These are phyloP conservation scores for Poecilobothrus nobilitatus DNA, from an alignment of 2,888 invertebrate species.

Conservation along the genomic window DNA sequence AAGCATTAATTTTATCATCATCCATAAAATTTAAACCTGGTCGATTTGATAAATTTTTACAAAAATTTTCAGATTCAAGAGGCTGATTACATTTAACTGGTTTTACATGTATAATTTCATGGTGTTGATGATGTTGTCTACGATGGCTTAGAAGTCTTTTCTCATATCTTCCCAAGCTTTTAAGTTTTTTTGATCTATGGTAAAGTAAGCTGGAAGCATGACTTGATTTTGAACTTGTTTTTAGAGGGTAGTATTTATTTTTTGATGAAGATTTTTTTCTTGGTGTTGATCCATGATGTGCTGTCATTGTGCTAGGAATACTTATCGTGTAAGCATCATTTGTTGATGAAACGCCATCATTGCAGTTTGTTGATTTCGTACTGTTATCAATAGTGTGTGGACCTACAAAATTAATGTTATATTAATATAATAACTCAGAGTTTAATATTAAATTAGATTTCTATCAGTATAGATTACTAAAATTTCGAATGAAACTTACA, in stretches of 20 bases:
- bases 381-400: not conserved
- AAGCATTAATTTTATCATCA: slow-evolving; percentile 2
- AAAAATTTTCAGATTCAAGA: not conserved
- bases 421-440: not conserved
- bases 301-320: not conserved
- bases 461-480: too few species aligned
- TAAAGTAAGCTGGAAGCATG: not conserved
- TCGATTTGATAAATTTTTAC: not conserved
- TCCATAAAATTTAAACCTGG: not conserved
- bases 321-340: not conserved
- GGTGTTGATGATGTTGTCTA: not conserved
- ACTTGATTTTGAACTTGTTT: not conserved
- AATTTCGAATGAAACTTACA: too few species aligned
- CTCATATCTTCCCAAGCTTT: not conserved
- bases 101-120: not conserved
- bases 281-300: not conserved
- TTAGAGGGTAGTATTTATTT: not conserved
- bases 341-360: not conserved
- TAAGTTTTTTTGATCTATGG: not conserved
- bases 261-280: not conserved
- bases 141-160: not conserved
- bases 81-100: not conserved
- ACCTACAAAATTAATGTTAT: not conserved
- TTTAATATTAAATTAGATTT: not conserved
- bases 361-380: not conserved